These are phyloP conservation scores for Amphiprion percula DNA, from an alignment of 2,113 vertebrate genomes.

Conservation along the genomic window DNA sequence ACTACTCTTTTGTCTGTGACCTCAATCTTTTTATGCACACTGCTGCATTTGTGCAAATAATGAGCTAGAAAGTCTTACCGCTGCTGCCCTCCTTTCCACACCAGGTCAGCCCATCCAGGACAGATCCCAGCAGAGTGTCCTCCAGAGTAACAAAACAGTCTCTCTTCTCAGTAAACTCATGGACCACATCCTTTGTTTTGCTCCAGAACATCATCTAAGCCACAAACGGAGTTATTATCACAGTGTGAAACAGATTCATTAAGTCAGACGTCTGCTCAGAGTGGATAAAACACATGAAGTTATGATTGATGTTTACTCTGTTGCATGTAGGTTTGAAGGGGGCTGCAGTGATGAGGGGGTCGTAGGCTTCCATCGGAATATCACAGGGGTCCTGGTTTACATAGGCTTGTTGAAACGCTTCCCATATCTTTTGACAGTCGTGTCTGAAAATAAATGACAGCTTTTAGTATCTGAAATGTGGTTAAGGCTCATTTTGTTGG, in stretches of 20 bases:
- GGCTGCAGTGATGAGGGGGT: constrained; percentile 38
- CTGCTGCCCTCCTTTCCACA: constrained; percentile 85
- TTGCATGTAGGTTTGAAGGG: constrained; percentile 57
- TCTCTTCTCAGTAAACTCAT: constrained; percentile 74
- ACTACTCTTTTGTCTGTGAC: no score
- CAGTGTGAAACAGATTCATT: background rate
- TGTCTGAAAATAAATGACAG: constrained; percentile 11
- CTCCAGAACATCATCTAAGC: constrained; percentile 92
- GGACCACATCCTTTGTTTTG: constrained; percentile 83
- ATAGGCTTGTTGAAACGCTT: constrained; percentile 68
- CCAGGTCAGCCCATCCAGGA: constrained; percentile 86
- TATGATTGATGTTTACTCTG: constrained; percentile 61
- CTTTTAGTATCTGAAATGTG: background rate
- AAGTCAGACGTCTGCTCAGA: background rate
- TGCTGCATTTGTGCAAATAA: no score
- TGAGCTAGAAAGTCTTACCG: constrained; percentile 48
- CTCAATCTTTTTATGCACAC: no score
- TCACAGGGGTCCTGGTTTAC: constrained; percentile 70
- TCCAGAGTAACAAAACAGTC: constrained; percentile 86
- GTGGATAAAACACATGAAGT: background rate
- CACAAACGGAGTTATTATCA: background rate
- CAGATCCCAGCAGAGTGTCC: constrained; percentile 87
- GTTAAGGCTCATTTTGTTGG: background rate
- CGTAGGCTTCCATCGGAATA: constrained; percentile 71
- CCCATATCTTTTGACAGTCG: constrained; percentile 73